Conservation (phyloP, 1,140 invertebrate species). For the Sminthurides bifidus region DNA sequence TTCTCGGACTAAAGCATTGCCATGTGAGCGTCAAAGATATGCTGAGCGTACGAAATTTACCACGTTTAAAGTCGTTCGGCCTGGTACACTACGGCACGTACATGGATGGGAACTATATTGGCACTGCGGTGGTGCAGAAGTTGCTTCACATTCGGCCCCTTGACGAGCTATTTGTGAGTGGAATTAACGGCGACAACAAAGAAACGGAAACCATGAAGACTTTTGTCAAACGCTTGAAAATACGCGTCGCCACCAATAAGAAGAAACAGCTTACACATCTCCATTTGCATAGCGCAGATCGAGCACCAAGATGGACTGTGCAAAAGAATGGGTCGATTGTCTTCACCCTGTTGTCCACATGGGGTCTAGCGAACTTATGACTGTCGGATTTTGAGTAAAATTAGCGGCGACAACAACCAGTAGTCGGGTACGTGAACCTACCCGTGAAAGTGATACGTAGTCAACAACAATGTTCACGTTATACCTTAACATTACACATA, state of each 20-base stretch:
- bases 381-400: slow-evolving; percentile 11
- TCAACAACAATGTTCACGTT: too few relatives aligned
- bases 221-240: not conserved
- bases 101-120: not conserved
- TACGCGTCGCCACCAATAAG: not conserved
- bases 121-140: not conserved
- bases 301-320: not conserved
- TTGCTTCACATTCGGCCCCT: slow-evolving; percentile 6
- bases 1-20: slow-evolving; percentile 9
- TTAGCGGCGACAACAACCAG: too few relatives aligned
- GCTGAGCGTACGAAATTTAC: not conserved
- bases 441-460: too few relatives aligned
- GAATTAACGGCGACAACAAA: not conserved
- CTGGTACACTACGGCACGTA: slow-evolving; percentile 4
- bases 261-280: not conserved
- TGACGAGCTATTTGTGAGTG: slow-evolving; percentile 12
- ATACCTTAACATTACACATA: too few relatives aligned
- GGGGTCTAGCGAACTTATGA: not conserved
- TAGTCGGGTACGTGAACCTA: too few relatives aligned
- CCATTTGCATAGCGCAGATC: not conserved
- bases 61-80: slow-evolving; percentile 8
- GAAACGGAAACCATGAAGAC: not conserved
- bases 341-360: not conserved
- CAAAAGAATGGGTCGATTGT: not conserved
- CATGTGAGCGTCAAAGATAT: slow-evolving; percentile 5